Percentiles rank a stretch among this genome's conserved stretches.
Evolutionary conservation across 2,797 vertebrate genomes (phyloP).

Genomic region (Gambusia yucatana): DNA sequence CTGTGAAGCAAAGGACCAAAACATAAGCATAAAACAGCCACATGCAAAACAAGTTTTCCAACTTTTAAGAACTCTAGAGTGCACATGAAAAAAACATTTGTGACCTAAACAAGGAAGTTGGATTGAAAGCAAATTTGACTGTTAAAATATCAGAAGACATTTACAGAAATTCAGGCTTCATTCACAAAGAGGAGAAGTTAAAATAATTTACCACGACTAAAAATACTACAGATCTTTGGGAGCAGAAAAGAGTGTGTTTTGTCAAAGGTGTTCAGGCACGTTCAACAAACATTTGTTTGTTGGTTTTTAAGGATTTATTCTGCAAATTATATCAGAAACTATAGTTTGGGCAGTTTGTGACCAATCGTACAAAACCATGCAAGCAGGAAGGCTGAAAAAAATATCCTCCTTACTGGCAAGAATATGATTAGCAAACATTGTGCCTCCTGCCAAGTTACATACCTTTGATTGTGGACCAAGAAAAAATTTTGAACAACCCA

Average conservation of each 20-base stretch:
- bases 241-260: neutral
- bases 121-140: neutral
- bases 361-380: neutral
- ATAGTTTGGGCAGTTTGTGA: neutral
- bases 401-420: neutral
- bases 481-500: neutral
- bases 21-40: neutral
- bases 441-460: neutral
- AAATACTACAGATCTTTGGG: neutral
- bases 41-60: neutral
- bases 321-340: slow-evolving; percentile 8
- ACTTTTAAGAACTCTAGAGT: neutral
- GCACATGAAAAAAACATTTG: neutral
- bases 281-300: neutral
- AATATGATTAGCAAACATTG: neutral
- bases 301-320: neutral
- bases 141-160: neutral
- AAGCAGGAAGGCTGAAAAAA: neutral
- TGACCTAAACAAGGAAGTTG: neutral
- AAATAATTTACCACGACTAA: neutral
- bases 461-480: neutral
- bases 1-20: neutral
- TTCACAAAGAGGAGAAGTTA: neutral
- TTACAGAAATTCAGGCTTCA: neutral
- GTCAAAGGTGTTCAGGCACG: neutral